Percentiles rank a stretch among this genome's conserved stretches.
Conservation (phyloP, 2,797 vertebrate species). For the Heliangelus exortis region DNA sequence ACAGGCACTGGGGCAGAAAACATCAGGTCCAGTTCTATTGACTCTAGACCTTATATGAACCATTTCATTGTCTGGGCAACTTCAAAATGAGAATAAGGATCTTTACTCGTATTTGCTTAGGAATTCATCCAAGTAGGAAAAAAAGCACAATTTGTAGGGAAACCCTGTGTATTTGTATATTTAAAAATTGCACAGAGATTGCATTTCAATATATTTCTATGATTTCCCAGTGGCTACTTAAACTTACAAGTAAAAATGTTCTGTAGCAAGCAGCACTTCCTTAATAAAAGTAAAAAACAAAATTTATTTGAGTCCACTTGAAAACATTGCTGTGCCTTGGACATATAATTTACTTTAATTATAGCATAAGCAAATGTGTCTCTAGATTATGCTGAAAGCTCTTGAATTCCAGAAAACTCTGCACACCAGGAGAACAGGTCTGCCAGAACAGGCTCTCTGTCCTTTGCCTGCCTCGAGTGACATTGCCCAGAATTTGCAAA, state of each 20-base stretch:
- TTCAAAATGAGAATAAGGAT: neutral
- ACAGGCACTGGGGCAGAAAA: constrained; percentile 5
- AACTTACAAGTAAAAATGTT: neutral
- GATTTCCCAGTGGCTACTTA: neutral
- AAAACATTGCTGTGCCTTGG: neutral
- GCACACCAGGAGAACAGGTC: neutral
- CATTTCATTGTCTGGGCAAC: neutral
- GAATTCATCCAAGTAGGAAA: neutral
- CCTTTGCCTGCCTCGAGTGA: neutral
- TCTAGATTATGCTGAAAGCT: neutral
- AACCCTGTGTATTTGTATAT: neutral
- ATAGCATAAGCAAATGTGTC: neutral
- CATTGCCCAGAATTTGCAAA: neutral
- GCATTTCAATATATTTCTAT: neutral
- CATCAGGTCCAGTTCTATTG: neutral
- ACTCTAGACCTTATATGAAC: neutral
- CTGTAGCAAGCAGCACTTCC: neutral
- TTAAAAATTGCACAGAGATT: neutral
- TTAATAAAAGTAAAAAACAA: neutral
- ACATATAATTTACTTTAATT: neutral
- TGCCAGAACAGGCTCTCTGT: neutral
- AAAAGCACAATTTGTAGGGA: neutral
- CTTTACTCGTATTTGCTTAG: neutral
- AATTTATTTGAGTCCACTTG: neutral
- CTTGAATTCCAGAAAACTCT: neutral